These are phyloP conservation scores for Temnothorax ravouxi DNA, from an alignment of 2,888 invertebrate genomes.

Conservation along the genomic window DNA sequence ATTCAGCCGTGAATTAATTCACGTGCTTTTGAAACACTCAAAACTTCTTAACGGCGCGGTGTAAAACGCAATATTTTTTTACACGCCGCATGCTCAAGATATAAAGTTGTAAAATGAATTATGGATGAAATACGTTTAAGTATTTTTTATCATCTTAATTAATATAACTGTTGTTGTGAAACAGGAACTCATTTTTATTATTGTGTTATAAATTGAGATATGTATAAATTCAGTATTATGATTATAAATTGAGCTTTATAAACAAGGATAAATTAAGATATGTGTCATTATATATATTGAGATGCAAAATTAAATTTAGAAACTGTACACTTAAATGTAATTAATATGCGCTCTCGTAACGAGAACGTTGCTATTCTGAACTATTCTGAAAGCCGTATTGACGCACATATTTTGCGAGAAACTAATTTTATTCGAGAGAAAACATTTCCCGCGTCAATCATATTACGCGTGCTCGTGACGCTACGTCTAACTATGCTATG, in stretches of 20 bases:
- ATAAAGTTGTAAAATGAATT: background rate
- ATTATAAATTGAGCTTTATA: background rate
- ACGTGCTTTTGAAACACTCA: background rate
- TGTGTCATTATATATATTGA: background rate
- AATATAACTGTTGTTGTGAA: background rate
- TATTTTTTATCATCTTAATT: background rate
- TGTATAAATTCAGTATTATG: too few relatives aligned
- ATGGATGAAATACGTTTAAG: background rate
- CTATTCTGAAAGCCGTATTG: background rate
- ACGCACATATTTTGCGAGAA: background rate
- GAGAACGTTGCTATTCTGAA: background rate
- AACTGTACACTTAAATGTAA: background rate
- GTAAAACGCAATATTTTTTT: background rate
- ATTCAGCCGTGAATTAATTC: slow-evolving; percentile 35
- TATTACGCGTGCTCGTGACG: slow-evolving; percentile 56
- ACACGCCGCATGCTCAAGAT: background rate
- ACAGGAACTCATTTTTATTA: background rate
- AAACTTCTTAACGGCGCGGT: background rate
- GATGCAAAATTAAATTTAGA: too few relatives aligned
- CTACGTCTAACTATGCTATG: slow-evolving; percentile 55
- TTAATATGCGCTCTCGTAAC: background rate
- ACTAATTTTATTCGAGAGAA: slow-evolving; percentile 47
- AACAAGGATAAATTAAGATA: background rate
- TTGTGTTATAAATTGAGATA: background rate
- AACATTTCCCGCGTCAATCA: slow-evolving; percentile 50